Percentiles rank a stretch among this genome's conserved stretches.
phyloP scores from a whole-genome alignment of 2,888 invertebrate genomes.

The Lepidochrysops patricia region DNA sequence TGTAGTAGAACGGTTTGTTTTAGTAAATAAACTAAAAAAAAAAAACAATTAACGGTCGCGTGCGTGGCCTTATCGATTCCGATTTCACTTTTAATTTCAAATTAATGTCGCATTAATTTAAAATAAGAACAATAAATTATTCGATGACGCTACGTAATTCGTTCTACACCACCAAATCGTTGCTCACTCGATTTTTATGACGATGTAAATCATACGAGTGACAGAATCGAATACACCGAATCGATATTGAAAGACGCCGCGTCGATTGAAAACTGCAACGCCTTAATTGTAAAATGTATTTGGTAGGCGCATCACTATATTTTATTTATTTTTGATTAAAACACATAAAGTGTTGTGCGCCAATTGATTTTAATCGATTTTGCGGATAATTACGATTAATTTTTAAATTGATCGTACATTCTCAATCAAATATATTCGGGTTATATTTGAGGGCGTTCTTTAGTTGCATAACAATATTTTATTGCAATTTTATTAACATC shows the following conservation, averaged over 20 bases:
- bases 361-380: constrained; percentile 27
- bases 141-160: neutral
- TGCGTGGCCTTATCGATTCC: neutral
- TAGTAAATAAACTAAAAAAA: too few relatives aligned
- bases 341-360: constrained; percentile 29
- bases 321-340: constrained; percentile 32
- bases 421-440: neutral
- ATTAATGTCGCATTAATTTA: neutral
- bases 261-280: constrained; percentile 46
- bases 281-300: constrained; percentile 35
- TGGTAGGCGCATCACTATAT: constrained; percentile 30
- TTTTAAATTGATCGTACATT: constrained; percentile 17
- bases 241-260: constrained; percentile 14
- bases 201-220: neutral
- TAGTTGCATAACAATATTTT: neutral
- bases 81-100: neutral
- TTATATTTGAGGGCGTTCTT: neutral
- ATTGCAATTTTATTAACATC: neutral
- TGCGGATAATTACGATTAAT: constrained; percentile 24
- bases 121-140: neutral
- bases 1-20: too few relatives aligned
- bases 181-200: neutral
- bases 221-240: constrained; percentile 2
- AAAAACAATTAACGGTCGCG: too few relatives aligned
- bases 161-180: neutral